These are phyloP conservation scores for Saccostrea glomerata DNA, from an alignment of 1,140 invertebrate species.

Conservation along the genomic window DNA sequence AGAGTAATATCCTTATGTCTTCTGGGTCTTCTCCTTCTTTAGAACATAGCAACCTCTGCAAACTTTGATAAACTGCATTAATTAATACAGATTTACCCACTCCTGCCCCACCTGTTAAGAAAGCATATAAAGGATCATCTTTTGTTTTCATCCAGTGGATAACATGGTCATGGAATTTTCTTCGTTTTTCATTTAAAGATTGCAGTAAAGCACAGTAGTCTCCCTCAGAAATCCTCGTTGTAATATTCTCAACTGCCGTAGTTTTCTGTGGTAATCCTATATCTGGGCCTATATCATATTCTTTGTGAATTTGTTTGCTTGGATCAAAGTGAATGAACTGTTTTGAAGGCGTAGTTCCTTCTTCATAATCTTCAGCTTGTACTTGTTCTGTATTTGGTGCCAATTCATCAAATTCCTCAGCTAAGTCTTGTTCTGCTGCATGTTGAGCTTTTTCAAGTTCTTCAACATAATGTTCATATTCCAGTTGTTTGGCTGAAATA, in stretches of 20 bases:
- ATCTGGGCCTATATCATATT: constrained; percentile 44
- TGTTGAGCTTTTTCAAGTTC: constrained; percentile 15
- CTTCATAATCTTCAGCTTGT: constrained; percentile 14
- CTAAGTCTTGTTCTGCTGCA: background rate
- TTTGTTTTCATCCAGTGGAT: constrained; percentile 44
- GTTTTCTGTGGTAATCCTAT: constrained; percentile 30
- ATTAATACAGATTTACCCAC: constrained; percentile 48
- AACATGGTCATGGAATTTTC: constrained; percentile 37
- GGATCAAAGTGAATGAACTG: background rate
- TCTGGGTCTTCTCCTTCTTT: constrained; percentile 43
- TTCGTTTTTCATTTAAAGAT: constrained; percentile 45
- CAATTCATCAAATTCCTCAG: constrained; percentile 5
- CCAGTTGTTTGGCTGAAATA: background rate
- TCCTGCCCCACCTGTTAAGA: constrained; percentile 47
- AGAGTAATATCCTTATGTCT: constrained; percentile 43
- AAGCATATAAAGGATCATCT: constrained; percentile 49
- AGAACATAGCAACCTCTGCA: constrained; percentile 24
- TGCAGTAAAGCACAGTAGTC: constrained; percentile 29
- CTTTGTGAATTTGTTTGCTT: background rate
- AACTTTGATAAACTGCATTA: constrained; percentile 35
- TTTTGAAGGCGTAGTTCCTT: background rate
- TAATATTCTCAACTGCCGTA: no score
- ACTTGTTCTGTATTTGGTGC: constrained; percentile 28
- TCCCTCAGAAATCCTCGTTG: background rate
- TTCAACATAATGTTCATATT: constrained; percentile 32